Conservation (phyloP, 2,113 vertebrate species). For the Chunga burmeisteri region DNA sequence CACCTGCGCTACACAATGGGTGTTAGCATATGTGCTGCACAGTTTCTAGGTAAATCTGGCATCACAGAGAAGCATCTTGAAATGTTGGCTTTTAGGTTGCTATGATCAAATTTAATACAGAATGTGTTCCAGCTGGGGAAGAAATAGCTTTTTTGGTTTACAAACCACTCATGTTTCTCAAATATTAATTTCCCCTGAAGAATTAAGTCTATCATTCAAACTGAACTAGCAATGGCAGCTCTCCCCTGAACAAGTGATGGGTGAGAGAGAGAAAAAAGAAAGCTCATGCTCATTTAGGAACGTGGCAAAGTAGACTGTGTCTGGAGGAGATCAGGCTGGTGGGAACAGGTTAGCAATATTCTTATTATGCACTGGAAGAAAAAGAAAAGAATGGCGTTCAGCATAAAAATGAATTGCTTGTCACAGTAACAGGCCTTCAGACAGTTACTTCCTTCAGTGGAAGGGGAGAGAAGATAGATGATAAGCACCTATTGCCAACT, state of each 20-base stretch:
- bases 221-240: conserved; percentile 2
- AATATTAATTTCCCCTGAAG: conserved; percentile 41
- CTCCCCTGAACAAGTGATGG: neutral
- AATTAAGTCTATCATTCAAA: conserved; percentile 15
- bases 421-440: neutral
- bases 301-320: neutral
- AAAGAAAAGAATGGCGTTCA: neutral
- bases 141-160: conserved; percentile 39
- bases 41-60: conserved; percentile 1
- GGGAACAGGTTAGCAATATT: neutral
- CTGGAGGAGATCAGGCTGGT: neutral
- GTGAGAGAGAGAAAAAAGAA: neutral
- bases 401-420: neutral
- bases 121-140: conserved; percentile 29
- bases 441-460: neutral
- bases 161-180: conserved; percentile 38
- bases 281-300: neutral
- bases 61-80: neutral
- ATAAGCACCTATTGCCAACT: neutral
- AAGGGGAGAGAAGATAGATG: neutral
- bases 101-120: conserved; percentile 23
- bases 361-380: neutral
- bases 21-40: neutral
- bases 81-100: conserved; percentile 35
- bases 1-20: neutral